Conservation (phyloP, 2,113 vertebrate genomes). For the Hepsetus odoe region DNA sequence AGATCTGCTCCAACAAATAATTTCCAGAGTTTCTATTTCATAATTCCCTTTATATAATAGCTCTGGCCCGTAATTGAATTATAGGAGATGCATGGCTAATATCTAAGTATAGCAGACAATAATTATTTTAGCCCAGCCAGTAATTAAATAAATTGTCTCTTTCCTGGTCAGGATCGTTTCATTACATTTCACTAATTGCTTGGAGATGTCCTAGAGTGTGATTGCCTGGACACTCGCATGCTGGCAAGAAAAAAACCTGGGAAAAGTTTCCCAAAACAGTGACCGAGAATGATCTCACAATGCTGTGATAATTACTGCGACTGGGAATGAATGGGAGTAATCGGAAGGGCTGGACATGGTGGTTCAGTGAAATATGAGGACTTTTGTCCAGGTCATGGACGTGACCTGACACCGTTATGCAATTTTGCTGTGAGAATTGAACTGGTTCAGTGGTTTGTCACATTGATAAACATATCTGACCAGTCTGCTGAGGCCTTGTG, state of each 20-base stretch:
- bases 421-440: background rate
- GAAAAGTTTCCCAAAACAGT: background rate
- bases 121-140: conserved; percentile 9
- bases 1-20: background rate
- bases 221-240: background rate
- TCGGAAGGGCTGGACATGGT: background rate
- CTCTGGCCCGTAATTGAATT: background rate
- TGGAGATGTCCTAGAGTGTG: background rate
- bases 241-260: background rate
- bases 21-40: conserved; percentile 9
- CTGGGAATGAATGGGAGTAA: background rate
- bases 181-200: conserved; percentile 11
- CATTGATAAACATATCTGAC: background rate
- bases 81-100: background rate
- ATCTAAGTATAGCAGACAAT: conserved; percentile 11
- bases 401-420: background rate
- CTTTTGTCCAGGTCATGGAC: background rate
- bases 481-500: no score
- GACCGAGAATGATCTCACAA: background rate
- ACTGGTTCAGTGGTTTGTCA: no score
- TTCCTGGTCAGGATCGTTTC: background rate
- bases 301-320: background rate
- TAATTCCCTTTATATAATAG: conserved; percentile 3
- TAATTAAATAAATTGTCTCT: conserved; percentile 2
- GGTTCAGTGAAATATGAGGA: background rate